Base-by-base conservation (phyloP, 2,113 vertebrate genomes). In the Sapayoa aenigma region DNA sequence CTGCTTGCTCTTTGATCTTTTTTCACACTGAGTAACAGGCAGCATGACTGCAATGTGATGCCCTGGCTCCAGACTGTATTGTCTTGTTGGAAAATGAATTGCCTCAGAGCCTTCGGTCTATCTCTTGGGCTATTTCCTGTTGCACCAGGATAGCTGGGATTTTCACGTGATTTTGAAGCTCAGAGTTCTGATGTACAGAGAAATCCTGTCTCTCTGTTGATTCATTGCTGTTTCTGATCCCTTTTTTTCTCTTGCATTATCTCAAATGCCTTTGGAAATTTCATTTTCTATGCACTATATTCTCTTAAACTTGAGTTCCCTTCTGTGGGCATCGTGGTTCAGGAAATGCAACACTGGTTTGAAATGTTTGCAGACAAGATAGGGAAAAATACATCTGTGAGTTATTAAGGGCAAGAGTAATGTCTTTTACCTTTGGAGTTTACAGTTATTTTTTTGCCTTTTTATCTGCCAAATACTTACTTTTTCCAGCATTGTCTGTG, bases 21-120 rank as follows among this genome's bases (percentile, higher is more conserved):
- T 49, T 27, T 46, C 69, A 35, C 41, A 8, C 35, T 19, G 66
- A 68, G 87, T 63, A 85, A 41, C n/a, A 72, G 78, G 83, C 88
- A 94, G 82, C 66, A 50, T 93, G 95, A 84, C 94, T 95, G 88
- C 90, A 89, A 8, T 76, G 94, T 89, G 93, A 90, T 94, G 89
- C 88, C 72, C 53, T 60, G 85, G 80, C 90, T 93, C 60, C 44
- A 60, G 75, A 63, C 76, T 86, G 65, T 41, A 7, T 78, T 68
- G 80, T 68, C 89, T 37, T 37, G 12, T 47, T 89, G 84, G 52
- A 80, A 84, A 77, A 92, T 52, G 18, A 89, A 82, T 92, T 62
- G 84, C 83, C 62, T 89, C 60, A 13, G 65, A 95, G 68, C 60
- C 82, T 72, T 87, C 18, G 30, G 69, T 68, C 63, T 37, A 2